A percentile compares a stretch with the other conserved stretches of the same genome.
Evolutionary conservation across 1,140 invertebrate genomes (phyloP).

Genomic region (Bacillus rossius): DNA sequence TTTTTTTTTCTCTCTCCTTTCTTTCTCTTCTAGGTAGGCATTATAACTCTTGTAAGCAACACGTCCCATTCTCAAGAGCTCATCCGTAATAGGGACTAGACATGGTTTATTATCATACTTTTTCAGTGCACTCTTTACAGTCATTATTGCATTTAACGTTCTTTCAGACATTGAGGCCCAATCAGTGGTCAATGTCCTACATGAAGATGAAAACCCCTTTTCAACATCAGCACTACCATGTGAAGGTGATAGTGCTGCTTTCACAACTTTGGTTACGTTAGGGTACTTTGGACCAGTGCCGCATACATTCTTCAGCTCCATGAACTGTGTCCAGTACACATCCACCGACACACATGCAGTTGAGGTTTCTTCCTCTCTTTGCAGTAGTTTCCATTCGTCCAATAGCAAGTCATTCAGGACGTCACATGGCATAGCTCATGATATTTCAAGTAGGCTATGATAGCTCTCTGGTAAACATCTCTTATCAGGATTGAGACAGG

Average conservation of each 20-base stretch:
- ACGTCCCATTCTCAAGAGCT: neutral
- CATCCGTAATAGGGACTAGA: neutral
- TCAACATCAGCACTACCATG: constrained; percentile 11
- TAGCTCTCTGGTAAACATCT: too few relatives aligned
- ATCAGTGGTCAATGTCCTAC: neutral
- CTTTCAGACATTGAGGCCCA: constrained; percentile 6
- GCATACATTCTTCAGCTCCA: too few relatives aligned
- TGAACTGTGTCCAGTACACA: too few relatives aligned
- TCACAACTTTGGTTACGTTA: neutral
- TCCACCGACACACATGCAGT: too few relatives aligned
- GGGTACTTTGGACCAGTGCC: constrained; percentile 6
- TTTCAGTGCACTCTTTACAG: neutral
- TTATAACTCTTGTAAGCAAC: neutral
- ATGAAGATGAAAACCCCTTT: constrained; percentile 10
- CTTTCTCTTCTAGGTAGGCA: neutral
- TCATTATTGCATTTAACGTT: constrained; percentile 4
- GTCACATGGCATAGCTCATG: too few relatives aligned
- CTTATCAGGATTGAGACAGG: too few relatives aligned
- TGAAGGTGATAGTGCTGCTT: constrained; percentile 8
- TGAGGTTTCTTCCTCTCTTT: too few relatives aligned
- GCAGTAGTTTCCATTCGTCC: too few relatives aligned
- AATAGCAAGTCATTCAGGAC: too few relatives aligned
- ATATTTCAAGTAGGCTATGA: too few relatives aligned
- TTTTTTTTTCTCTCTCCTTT: neutral
- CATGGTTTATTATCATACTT: neutral